Evolutionary conservation across 1,140 invertebrate species (phyloP).

Genomic region (Hirudo medicinalis): DNA sequence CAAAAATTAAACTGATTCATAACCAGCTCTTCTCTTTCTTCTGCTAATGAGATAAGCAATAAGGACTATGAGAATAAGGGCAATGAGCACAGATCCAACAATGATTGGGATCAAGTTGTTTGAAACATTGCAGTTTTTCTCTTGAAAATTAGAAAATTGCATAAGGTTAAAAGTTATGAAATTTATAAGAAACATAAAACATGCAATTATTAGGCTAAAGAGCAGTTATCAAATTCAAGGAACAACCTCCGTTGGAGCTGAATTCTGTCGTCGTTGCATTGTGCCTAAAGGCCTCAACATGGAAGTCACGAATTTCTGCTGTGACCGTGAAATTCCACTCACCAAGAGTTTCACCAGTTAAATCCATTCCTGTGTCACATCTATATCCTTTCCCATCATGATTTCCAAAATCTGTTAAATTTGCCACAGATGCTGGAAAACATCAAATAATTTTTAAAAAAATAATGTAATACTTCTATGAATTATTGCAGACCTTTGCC

Average conservation of each 20-base stretch:
- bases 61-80: conserved; percentile 72
- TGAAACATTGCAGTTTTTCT: neutral
- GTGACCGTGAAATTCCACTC: neutral
- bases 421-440: neutral
- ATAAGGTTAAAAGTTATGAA: neutral
- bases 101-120: conserved; percentile 79
- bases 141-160: neutral
- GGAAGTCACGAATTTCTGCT: neutral
- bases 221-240: neutral
- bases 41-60: conserved; percentile 77
- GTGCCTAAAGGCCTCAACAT: neutral
- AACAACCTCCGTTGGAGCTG: conserved; percentile 6
- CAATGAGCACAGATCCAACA: conserved; percentile 75
- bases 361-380: neutral
- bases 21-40: conserved; percentile 28
- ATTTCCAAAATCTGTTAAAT: neutral
- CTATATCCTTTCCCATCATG: neutral
- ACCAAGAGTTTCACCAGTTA: neutral
- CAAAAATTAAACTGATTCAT: conserved; percentile 30
- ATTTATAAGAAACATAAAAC: neutral
- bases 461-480: neutral
- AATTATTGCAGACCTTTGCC: neutral
- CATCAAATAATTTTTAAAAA: neutral
- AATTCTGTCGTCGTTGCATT: neutral
- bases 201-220: too few species aligned